Percentiles rank a stretch among this genome's conserved stretches.
These are phyloP conservation scores for Hippoglossus stenolepis DNA, from an alignment of 2,113 vertebrate species.

Conservation along the genomic window DNA sequence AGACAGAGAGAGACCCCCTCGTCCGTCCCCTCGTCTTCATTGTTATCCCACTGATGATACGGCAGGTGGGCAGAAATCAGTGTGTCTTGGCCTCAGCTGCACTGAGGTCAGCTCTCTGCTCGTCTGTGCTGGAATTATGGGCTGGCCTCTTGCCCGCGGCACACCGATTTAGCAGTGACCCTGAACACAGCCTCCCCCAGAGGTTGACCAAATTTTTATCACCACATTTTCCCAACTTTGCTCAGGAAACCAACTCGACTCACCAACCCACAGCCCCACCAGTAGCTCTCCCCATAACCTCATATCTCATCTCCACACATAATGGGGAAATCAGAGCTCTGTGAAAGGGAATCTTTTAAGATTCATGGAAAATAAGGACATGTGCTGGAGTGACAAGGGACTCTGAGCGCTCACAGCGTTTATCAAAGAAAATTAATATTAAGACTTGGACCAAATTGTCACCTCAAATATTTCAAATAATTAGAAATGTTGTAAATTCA, in stretches of 20 bases:
- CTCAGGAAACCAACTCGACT: slow-evolving; percentile 62
- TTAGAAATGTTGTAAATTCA: not conserved
- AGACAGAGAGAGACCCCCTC: slow-evolving; percentile 22
- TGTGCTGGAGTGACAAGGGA: slow-evolving; percentile 48
- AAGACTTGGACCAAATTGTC: slow-evolving; percentile 29
- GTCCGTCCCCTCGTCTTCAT: slow-evolving; percentile 66
- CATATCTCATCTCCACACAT: slow-evolving; percentile 75
- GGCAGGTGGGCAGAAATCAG: slow-evolving; percentile 83
- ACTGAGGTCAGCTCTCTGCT: slow-evolving; percentile 87
- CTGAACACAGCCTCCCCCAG: slow-evolving; percentile 86
- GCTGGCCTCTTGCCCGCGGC: slow-evolving; percentile 86
- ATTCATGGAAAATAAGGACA: slow-evolving; percentile 74
- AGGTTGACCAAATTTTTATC: slow-evolving; percentile 88
- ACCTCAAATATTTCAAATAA: slow-evolving; percentile 2
- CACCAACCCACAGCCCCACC: slow-evolving; percentile 33
- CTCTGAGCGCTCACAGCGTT: slow-evolving; percentile 26
- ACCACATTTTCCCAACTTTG: slow-evolving; percentile 88
- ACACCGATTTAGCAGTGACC: slow-evolving; percentile 90
- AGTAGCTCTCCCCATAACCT: slow-evolving; percentile 61
- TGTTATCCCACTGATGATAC: slow-evolving; percentile 82
- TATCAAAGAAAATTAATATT: slow-evolving; percentile 16
- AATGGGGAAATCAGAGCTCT: slow-evolving; percentile 81
- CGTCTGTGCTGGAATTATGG: slow-evolving; percentile 89
- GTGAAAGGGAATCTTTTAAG: slow-evolving; percentile 70
- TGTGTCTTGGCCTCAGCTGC: slow-evolving; percentile 73